Evolutionary conservation across 2,888 invertebrate species (phyloP).

Genomic region (Hyles lineata): DNA sequence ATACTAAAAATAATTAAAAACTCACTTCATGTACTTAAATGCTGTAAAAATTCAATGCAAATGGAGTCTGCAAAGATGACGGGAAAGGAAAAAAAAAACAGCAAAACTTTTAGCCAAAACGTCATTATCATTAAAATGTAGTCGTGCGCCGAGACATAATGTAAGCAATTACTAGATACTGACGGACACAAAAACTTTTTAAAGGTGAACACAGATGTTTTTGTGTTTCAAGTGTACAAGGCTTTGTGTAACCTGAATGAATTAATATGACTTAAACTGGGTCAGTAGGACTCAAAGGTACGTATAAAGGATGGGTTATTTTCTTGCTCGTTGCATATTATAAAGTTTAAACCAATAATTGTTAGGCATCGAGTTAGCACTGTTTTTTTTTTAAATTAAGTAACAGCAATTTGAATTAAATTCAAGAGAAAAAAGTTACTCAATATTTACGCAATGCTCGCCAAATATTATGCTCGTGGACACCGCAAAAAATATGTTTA

Average conservation of each 20-base stretch:
- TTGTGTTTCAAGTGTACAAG: neutral
- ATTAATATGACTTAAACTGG: neutral
- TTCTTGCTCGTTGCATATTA: too few relatives aligned
- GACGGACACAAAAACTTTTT: neutral
- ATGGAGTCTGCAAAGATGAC: neutral
- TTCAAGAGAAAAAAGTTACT: too few relatives aligned
- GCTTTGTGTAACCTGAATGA: too few relatives aligned
- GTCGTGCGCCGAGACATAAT: neutral
- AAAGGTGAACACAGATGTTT: slow-evolving; percentile 1
- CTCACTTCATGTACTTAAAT: neutral
- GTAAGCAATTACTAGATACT: slow-evolving; percentile 18
- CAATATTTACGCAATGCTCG: too few relatives aligned
- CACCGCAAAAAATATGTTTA: too few relatives aligned
- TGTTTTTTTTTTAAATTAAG: too few relatives aligned
- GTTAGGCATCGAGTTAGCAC: too few relatives aligned
- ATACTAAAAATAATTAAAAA: neutral
- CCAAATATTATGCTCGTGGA: too few relatives aligned
- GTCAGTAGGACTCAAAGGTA: too few relatives aligned
- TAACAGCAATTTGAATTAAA: too few relatives aligned
- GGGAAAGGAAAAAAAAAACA: neutral
- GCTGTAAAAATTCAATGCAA: neutral
- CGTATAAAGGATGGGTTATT: too few relatives aligned
- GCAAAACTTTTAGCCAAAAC: neutral
- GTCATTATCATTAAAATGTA: slow-evolving; percentile 7
- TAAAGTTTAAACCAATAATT: too few relatives aligned